Base-by-base conservation (phyloP, 2,113 vertebrate species). In the Sturnira hondurensis region DNA sequence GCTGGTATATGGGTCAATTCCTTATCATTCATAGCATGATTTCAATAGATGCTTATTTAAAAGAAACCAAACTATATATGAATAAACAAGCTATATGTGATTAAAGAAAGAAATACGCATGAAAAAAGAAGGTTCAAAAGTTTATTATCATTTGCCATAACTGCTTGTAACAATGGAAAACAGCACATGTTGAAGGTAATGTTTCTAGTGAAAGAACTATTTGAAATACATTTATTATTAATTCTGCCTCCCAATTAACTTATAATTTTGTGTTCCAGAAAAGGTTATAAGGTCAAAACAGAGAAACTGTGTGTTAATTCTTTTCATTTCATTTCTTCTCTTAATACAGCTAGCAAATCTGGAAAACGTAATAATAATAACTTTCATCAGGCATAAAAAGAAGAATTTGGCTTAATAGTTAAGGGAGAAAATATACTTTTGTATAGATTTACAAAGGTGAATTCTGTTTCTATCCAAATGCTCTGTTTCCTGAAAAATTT, bases 181-280 rank as follows among this genome's bases (percentile, higher is more conserved):
- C 68, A 87, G 47, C n/a, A 82, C 38, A 33, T 3, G 20, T 24
- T 85, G 7, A 47, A 89, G 65, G 73, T 92, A 22, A 92, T 70
- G 71, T 82, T 92, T 94, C 36, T 26, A 63, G 26, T 70, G 38
- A 82, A 68, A 80, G 31, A 91, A 80, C 52, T 47, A 41, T 81
- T 82, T 76, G 54, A 89, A 65, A 65, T 78, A 68, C 31, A 56
- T 65, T 92, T 73, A 97, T 94, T 90, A 92, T 78, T 91, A 87
- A 68, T 87, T 83, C 52, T 76, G 58, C 26, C 4, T 86, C 24
- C 50, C 74, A 94, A 89, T 89, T 92, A 89, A 78, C 86, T 90
- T 93, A 33, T 19, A 78, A 83, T 58, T 86, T 58, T 90, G 31
- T 93, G 38, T 24, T 71, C 58, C 54, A 82, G 89, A 82, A 85